Evolutionary conservation across 2,888 invertebrate species (phyloP), one percentile per base, ranked within the genome.

Genomic region (Tipula confusa): DNA sequence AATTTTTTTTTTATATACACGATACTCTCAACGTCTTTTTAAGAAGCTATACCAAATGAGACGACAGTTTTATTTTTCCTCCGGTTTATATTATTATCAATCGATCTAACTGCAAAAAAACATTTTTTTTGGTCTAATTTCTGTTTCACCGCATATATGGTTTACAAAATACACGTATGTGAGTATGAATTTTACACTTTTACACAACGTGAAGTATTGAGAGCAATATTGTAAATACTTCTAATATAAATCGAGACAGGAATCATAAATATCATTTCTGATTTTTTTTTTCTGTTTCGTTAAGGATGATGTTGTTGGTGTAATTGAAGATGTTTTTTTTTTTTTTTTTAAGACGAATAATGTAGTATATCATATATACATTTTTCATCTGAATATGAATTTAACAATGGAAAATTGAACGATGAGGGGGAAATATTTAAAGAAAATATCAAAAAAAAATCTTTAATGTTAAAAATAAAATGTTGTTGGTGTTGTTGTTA

Each of bases 241-340:
- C 43, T 43, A 64, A 64, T 64, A 64, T 64, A 64, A 64, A 64
- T 64, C 64, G 64, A 64, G 64, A 64, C 64, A 64, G 18, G 64
- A 64, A 64, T 64, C 64, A 64, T 64, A 64, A 64, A 64, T 64
- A 64, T 64, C 64, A 24, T 18, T 64, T 64, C 11, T 64, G 64
- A 64, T 64, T 64, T 64, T 64, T 18, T 64, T 64, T 64, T 64
- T 24, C 0, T 64, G 3, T 64, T 64, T 64, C 64, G 64, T 64
- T 64, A 64, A 64, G 64, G 24, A 64, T 64, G 64, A 64, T 64
- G 64, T 64, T 64, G 64, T 64, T 64, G 64, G 64, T 64, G 24
- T 64, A 64, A 64, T 64, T 64, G 64, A 64, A 64, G 64, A 64
- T 7, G n/a, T 43, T 43, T 64, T 64, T 24, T 48, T 48, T 24